phyloP scores from a whole-genome alignment of 2,888 invertebrate species.

The Drosophila hamatofila region DNA sequence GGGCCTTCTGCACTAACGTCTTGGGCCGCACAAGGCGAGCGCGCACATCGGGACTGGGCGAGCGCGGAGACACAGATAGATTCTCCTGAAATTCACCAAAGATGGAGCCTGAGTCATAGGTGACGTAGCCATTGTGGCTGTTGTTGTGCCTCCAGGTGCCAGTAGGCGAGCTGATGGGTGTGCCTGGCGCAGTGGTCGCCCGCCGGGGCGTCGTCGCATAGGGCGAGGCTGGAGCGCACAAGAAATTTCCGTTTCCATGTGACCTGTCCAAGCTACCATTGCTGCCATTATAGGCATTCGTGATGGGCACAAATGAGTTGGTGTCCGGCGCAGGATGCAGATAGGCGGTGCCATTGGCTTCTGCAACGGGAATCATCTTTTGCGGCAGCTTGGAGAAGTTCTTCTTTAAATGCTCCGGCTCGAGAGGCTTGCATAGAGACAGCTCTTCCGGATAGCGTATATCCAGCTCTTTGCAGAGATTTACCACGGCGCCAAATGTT shows the following conservation, averaged over 20 bases:
- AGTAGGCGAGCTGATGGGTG: constrained; percentile 90
- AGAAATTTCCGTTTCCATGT: constrained; percentile 83
- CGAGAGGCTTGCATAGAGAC: constrained; percentile 95
- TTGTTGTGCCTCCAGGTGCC: constrained; percentile 85
- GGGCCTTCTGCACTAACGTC: constrained; percentile 94
- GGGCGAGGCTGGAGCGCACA: constrained; percentile 86
- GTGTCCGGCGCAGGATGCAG: constrained; percentile 89
- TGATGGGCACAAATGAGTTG: constrained; percentile 93
- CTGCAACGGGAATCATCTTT: constrained; percentile 84
- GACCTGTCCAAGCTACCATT: constrained; percentile 87
- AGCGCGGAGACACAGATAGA: constrained; percentile 94
- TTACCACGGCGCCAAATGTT: constrained; percentile 90
- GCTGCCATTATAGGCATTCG: constrained; percentile 89
- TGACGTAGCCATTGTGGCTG: constrained; percentile 83
- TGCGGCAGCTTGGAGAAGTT: constrained; percentile 91
- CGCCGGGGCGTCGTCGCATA: constrained; percentile 85
- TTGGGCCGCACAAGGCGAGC: constrained; percentile 93
- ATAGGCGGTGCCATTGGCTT: constrained; percentile 83
- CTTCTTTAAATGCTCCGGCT: constrained; percentile 92
- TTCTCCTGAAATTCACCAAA: constrained; percentile 86
- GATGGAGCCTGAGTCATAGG: constrained; percentile 84
- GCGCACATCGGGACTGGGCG: constrained; percentile 92
- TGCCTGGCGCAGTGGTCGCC: constrained; percentile 86
- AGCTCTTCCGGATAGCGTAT: constrained; percentile 98
- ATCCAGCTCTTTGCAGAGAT: constrained; percentile 95